A percentile compares a stretch with the other conserved stretches of the same genome.
These are phyloP conservation scores for Lepisosteus oculatus DNA, from an alignment of 2,113 vertebrate species.

Conservation along the genomic window DNA sequence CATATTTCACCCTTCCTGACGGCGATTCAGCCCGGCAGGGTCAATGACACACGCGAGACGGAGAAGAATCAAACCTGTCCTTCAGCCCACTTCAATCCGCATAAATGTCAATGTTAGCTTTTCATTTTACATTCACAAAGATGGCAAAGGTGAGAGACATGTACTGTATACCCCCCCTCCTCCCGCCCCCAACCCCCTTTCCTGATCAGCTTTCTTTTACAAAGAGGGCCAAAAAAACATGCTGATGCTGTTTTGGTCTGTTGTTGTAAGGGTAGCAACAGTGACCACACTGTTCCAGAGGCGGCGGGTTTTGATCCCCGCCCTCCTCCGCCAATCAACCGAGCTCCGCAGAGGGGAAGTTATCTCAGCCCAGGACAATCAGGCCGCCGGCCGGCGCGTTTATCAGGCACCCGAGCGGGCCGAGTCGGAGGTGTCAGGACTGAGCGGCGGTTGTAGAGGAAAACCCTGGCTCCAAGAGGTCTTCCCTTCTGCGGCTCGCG, in stretches of 20 bases:
- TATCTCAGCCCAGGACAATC: slow-evolving; percentile 60
- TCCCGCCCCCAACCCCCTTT: slow-evolving; percentile 7
- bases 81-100: not conserved
- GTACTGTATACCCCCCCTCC: slow-evolving; percentile 4
- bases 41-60: no score
- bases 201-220: slow-evolving; percentile 27
- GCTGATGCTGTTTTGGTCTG: slow-evolving; percentile 52
- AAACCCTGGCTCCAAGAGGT: slow-evolving; percentile 77
- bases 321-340: slow-evolving; percentile 55
- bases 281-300: slow-evolving; percentile 46
- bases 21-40: no score
- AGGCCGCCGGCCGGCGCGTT: slow-evolving; percentile 40
- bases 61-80: no score
- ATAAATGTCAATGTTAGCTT: not conserved
- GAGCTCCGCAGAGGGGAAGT: slow-evolving; percentile 51
- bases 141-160: slow-evolving; percentile 10
- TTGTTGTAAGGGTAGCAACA: slow-evolving; percentile 54
- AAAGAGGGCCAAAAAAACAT: slow-evolving; percentile 56
- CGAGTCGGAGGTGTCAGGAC: slow-evolving; percentile 72
- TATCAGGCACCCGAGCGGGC: slow-evolving; percentile 28
- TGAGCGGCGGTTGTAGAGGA: slow-evolving; percentile 75
- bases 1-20: no score
- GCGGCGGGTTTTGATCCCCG: slow-evolving; percentile 14
- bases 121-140: slow-evolving; percentile 21
- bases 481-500: slow-evolving; percentile 56